phyloP scores from a whole-genome alignment of 2,797 vertebrate genomes.

The Enteromius fasciolatus region DNA sequence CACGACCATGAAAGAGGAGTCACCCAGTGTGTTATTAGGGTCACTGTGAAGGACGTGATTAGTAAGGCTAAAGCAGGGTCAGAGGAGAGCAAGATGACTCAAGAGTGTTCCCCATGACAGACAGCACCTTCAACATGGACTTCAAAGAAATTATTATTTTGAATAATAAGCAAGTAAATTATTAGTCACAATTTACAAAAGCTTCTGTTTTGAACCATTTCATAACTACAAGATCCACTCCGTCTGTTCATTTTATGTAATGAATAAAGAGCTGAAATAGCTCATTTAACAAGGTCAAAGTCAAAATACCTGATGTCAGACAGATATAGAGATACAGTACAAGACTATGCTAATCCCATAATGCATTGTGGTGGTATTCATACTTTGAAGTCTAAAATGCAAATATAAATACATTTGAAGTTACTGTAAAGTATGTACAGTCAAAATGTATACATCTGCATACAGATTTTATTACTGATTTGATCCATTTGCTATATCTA shows the following conservation, averaged over 20 bases:
- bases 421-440: background rate
- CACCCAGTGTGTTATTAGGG: conserved; percentile 43
- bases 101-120: background rate
- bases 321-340: background rate
- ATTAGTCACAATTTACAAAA: background rate
- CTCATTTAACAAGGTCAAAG: background rate
- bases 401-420: background rate
- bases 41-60: conserved; percentile 41
- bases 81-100: background rate
- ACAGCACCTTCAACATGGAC: background rate
- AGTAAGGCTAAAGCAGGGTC: conserved; percentile 29
- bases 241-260: background rate
- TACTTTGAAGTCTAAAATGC: background rate
- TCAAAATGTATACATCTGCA: background rate
- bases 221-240: background rate
- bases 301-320: background rate
- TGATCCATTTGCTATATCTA: background rate
- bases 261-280: conserved; percentile 2
- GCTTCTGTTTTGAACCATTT: background rate
- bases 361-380: background rate
- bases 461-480: background rate
- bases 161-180: background rate
- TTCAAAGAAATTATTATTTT: background rate
- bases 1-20: conserved; percentile 52
- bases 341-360: background rate